Evolutionary conservation across 2,113 vertebrate species (phyloP).

Genomic region (Spea bombifrons): DNA sequence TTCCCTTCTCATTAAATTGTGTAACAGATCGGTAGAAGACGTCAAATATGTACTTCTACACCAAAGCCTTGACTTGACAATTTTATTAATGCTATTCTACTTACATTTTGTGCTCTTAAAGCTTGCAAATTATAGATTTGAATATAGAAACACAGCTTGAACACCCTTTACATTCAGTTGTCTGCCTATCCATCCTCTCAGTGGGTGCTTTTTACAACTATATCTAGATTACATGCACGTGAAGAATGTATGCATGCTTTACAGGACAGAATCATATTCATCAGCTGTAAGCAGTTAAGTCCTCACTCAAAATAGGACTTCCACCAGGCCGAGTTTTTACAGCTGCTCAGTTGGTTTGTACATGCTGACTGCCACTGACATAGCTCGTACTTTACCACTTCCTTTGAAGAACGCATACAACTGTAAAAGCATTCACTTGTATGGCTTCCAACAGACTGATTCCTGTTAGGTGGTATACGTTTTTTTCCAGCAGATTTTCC

Average conservation of each 20-base stretch:
- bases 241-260: not conserved
- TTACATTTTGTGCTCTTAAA: no score
- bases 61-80: no score
- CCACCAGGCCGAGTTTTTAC: conserved; percentile 54
- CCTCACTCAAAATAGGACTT: conserved; percentile 27
- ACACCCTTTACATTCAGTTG: no score
- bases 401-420: conserved; percentile 69
- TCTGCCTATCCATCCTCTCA: no score
- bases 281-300: not conserved
- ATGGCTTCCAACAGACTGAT: conserved; percentile 17
- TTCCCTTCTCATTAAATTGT: no score
- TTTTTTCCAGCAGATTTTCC: conserved; percentile 21
- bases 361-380: conserved; percentile 56
- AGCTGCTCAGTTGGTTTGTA: conserved; percentile 58
- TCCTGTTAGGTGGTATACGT: not conserved
- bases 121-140: no score
- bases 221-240: not conserved
- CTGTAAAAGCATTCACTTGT: conserved; percentile 59
- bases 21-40: no score
- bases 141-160: no score
- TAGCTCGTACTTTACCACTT: conserved; percentile 51
- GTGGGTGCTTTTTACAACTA: no score
- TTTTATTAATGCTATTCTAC: no score
- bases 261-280: conserved; percentile 10
- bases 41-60: no score